A percentile compares a stretch with the other conserved stretches of the same genome.
Conservation (phyloP, 2,888 invertebrate species). For the Amphipyra tragopoginis region DNA sequence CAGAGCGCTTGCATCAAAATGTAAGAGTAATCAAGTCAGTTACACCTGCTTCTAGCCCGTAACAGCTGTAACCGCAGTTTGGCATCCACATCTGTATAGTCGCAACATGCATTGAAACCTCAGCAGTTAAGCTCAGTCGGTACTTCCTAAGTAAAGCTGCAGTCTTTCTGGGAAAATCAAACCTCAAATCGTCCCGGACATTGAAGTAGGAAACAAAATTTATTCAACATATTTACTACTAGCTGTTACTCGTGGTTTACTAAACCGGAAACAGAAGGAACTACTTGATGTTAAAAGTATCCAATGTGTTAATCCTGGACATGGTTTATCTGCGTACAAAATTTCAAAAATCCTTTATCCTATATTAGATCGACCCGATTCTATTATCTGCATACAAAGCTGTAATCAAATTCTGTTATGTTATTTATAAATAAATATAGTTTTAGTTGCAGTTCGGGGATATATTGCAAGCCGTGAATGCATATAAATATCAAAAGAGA, state of each 20-base stretch:
- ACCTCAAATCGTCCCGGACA: not conserved
- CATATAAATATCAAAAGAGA: constrained; percentile 74
- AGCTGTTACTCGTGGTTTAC: not conserved
- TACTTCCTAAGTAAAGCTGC: not conserved
- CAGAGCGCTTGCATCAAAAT: constrained; percentile 4
- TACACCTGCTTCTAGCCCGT: constrained; percentile 25
- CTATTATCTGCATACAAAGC: constrained; percentile 7
- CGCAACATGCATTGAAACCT: constrained; percentile 3
- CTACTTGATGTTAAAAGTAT: no score
- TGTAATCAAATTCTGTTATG: constrained; percentile 30
- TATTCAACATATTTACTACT: not conserved
- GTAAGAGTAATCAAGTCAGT: constrained; percentile 26
- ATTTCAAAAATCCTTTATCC: no score
- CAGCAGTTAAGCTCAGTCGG: not conserved
- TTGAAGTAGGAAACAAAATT: not conserved
- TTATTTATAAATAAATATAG: constrained; percentile 26
- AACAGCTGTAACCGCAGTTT: constrained; percentile 30
- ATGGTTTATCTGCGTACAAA: no score
- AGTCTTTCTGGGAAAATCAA: not conserved
- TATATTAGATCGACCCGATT: no score
- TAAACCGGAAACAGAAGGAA: no score
- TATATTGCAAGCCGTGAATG: constrained; percentile 72
- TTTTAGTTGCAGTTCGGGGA: constrained; percentile 59
- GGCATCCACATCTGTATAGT: constrained; percentile 13
- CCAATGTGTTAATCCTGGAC: no score